Percentiles rank a stretch among this genome's conserved stretches.
Conservation (phyloP, 23 tunicate genomes). For the Phallusia fumigata region DNA sequence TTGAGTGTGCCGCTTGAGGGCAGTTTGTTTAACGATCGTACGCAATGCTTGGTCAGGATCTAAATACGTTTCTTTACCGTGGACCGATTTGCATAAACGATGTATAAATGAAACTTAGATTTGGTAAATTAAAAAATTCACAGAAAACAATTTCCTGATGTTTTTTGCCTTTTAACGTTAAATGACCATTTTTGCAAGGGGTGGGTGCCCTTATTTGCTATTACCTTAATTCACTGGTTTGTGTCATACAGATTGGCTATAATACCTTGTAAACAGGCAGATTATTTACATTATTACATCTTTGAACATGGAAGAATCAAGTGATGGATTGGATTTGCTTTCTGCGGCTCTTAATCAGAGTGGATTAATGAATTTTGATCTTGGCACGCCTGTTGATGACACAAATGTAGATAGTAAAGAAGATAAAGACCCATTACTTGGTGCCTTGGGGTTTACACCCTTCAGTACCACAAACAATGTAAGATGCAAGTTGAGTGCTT, state of each 20-base stretch:
- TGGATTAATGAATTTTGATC: conserved; percentile 57
- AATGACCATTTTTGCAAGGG: no score
- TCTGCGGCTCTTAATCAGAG: conserved; percentile 82
- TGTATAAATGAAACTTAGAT: no score
- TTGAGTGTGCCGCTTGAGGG: neutral
- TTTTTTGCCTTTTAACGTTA: no score
- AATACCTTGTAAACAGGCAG: neutral
- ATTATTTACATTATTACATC: no score
- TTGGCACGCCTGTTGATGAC: neutral
- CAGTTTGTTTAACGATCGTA: no score
- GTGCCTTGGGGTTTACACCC: neutral
- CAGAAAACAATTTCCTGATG: no score
- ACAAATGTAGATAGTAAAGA: neutral
- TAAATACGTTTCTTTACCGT: no score
- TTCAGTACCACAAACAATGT: neutral
- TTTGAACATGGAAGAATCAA: conserved; percentile 16
- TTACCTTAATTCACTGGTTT: neutral
- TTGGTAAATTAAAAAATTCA: no score
- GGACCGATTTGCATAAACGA: no score
- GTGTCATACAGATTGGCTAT: neutral
- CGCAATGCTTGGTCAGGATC: no score
- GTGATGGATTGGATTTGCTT: conserved; percentile 49
- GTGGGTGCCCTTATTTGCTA: neutral
- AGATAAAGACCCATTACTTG: neutral
- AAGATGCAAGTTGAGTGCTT: neutral